Evolutionary conservation across 2,888 invertebrate species (phyloP), one percentile per base, ranked within the genome.

Genomic region (Mythimna loreyi): DNA sequence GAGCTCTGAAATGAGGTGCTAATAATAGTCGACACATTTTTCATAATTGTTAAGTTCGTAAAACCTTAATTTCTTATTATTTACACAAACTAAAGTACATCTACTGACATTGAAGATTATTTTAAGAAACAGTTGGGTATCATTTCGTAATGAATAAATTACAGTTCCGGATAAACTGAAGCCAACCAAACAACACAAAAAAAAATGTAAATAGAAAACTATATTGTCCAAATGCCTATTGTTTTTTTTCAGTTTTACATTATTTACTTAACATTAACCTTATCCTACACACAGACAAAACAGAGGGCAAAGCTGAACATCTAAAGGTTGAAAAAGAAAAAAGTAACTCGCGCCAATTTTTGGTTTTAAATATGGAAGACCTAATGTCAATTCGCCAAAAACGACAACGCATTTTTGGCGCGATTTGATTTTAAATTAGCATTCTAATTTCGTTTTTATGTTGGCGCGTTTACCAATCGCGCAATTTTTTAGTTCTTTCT

Each of bases 231-330:
- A 75, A 66, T 16, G 23, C n/a, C 58, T 75, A 67, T 58, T 52
- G 52, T 52, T 66, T 70, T 62, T 55, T 53, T 13, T 40, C 23
- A 43, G 58, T 64, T 64, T 63, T 33, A 66, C 53, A 58, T 56
- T 57, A 71, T 53, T 81, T 68, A 72, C 75, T 72, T 81, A 83
- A 49, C 60, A 75, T 80, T 76, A 81, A 72, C 25, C 80, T 84
- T 84, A 84, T 40, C 64, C 72, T 84, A 85, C 23, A 74, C 73
- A 75, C 74, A 65, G 61, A 81, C 62, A 73, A 66, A 72, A 75
- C 28, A 59, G 45, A 72, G 80, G 85, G 70, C 57, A 84, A 84
- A 84, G 82, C 84, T 82, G 45, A 71, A 82, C 82, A 82, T 72
- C 33, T 57, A 50, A 66, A 66, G 47, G 28, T 43, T 36, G 16